These are phyloP conservation scores for Prunella strophiata DNA, from an alignment of 2,797 vertebrate species.

Conservation along the genomic window DNA sequence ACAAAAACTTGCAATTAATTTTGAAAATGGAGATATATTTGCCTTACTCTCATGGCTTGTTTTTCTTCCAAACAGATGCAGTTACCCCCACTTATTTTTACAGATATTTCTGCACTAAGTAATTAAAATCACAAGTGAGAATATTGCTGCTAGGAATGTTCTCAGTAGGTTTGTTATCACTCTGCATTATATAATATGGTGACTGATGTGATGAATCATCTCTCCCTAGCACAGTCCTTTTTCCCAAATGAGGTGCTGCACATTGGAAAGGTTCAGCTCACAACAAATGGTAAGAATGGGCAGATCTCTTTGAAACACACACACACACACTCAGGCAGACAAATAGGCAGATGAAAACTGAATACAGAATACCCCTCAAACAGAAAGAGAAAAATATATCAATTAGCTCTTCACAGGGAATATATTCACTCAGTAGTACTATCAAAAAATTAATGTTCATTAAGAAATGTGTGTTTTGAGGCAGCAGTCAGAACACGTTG, in stretches of 20 bases:
- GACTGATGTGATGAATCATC: slow-evolving; percentile 19
- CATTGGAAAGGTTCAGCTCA: background rate
- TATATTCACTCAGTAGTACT: background rate
- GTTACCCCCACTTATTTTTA: background rate
- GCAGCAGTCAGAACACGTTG: background rate
- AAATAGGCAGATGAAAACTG: background rate
- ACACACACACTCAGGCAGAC: background rate
- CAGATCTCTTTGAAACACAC: background rate
- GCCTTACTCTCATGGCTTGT: background rate
- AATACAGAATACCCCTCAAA: background rate
- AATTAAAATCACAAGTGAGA: background rate
- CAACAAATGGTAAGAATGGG: background rate
- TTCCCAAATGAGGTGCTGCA: background rate
- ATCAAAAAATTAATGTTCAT: background rate
- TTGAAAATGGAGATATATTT: background rate
- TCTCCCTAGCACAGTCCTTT: background rate
- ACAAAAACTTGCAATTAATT: background rate
- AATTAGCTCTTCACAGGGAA: background rate
- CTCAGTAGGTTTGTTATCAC: background rate
- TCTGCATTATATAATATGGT: background rate
- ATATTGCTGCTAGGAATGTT: background rate
- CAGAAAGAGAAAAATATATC: background rate
- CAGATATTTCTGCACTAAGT: background rate
- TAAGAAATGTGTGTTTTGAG: background rate
- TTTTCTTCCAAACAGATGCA: background rate